Evolutionary conservation across 2,113 vertebrate genomes (phyloP).

Genomic region (Sphyrna mokarran): DNA sequence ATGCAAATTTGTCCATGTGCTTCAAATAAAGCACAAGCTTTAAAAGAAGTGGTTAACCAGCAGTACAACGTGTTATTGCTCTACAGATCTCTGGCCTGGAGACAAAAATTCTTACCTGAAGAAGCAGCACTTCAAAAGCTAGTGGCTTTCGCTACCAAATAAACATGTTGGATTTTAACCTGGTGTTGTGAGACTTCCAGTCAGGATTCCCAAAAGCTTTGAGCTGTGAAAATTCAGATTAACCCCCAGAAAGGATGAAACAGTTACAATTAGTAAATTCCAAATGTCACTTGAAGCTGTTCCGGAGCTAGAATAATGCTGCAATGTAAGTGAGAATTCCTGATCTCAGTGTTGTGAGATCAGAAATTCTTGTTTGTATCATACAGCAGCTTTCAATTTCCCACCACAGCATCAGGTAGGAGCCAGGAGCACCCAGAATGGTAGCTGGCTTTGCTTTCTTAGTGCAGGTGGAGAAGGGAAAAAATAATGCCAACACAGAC

Average conservation of each 20-base stretch:
- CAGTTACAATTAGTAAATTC: not conserved
- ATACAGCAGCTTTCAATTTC: not conserved
- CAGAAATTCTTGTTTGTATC: not conserved
- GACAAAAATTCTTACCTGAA: not conserved
- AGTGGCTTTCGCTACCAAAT: no score
- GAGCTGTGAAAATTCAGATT: not conserved
- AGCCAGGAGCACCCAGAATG: not conserved
- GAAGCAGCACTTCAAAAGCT: no score
- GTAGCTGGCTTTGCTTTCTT: no score
- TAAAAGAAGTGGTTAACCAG: not conserved
- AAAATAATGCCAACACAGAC: not conserved
- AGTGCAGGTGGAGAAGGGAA: not conserved
- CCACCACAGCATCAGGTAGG: not conserved
- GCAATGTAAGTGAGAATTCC: not conserved
- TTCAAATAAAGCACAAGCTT: not conserved
- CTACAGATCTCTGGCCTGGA: not conserved
- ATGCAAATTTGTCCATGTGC: not conserved
- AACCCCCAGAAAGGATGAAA: not conserved
- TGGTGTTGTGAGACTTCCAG: not conserved
- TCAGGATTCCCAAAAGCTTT: not conserved
- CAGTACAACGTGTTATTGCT: not conserved
- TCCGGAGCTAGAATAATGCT: not conserved
- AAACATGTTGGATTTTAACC: no score
- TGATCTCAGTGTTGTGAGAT: not conserved
- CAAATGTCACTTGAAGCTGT: not conserved